Evolutionary conservation across 2,797 vertebrate genomes (phyloP), one percentile per base, ranked within the genome.

Genomic region (Cyprinodon diabolis): DNA sequence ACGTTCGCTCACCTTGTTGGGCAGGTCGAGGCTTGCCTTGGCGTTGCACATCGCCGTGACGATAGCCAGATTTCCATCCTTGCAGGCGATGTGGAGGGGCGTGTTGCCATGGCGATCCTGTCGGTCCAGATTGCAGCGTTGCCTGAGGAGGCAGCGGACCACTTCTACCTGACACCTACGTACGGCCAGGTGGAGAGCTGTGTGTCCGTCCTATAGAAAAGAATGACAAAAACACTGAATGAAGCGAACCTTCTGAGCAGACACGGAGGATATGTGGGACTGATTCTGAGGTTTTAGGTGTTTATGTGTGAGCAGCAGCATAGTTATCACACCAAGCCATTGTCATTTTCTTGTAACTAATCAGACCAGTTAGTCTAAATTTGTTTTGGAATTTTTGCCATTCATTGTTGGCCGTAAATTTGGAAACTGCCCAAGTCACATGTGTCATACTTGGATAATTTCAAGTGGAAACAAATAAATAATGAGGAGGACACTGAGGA

Each of bases 81-180:
- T 99, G 88, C 97, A 97, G 81, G 98, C 98, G 75, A 99, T 96
- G 3, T 99, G 98, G 73, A 99, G 91, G 0, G 98, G 96, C 0
- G 96, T 96, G 91, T 99, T 98, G 69, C 97, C 97, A 21, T 98
- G 97, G 83, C 97, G 96, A 92, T 99, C 97, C 86, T 98, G 97
- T 82, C 96, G 96, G 92, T 99, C 96, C 30, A 96, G 88, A 47
- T 93, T 90, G 80, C 96, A 96, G 52, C 87, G 94, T 74, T 95
- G 96, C 82, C 78, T 82, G 69, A 99, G 94, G 49, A 99, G 96
- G 81, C 95, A 96, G 90, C 94, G 97, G 57, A 98, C 96, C 48
- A 99, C 97, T 45, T 98, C 98, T 30, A 97, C 90, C 85, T 99
- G 98, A 93, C 97, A 98, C 78, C 98, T 94, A 54, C 97, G 94